Evolutionary conservation across 2,113 vertebrate genomes (phyloP).

Genomic region (Oryzias melastigma): DNA sequence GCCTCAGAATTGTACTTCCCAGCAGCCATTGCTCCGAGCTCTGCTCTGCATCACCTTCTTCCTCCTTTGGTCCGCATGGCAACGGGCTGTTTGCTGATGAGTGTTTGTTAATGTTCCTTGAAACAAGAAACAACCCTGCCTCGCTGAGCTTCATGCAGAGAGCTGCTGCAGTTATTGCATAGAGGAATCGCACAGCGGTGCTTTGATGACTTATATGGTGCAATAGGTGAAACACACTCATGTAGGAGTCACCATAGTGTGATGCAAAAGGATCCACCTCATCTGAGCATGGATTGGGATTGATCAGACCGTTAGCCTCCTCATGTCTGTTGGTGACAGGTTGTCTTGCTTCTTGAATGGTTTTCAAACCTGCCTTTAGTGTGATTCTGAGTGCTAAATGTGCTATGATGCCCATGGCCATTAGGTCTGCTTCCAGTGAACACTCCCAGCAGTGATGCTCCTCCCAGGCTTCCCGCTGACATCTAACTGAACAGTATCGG

Average conservation of each 20-base stretch:
- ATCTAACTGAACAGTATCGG: constrained; percentile 84
- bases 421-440: constrained; percentile 78
- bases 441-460: constrained; percentile 87
- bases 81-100: constrained; percentile 12
- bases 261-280: constrained; percentile 38
- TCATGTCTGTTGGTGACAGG: constrained; percentile 12
- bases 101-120: constrained; percentile 24
- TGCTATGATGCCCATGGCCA: constrained; percentile 81
- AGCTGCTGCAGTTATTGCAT: constrained; percentile 77
- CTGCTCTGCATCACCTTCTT: constrained; percentile 7
- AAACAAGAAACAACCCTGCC: constrained; percentile 38
- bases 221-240: constrained; percentile 81
- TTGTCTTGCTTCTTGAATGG: constrained; percentile 55
- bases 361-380: constrained; percentile 80
- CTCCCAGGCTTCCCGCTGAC: constrained; percentile 82
- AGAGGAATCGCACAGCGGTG: constrained; percentile 82
- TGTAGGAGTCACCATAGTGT: constrained; percentile 77
- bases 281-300: constrained; percentile 15
- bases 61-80: background rate
- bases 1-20: constrained; percentile 85
- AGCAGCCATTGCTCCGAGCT: constrained; percentile 67
- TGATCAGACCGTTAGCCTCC: background rate
- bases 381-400: constrained; percentile 85
- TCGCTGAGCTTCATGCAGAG: constrained; percentile 76
- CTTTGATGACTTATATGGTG: constrained; percentile 81